Percentiles rank a stretch among this genome's conserved stretches.
These are phyloP conservation scores for Diabrotica virgifera DNA, from an alignment of 1,140 invertebrate species.

Conservation along the genomic window DNA sequence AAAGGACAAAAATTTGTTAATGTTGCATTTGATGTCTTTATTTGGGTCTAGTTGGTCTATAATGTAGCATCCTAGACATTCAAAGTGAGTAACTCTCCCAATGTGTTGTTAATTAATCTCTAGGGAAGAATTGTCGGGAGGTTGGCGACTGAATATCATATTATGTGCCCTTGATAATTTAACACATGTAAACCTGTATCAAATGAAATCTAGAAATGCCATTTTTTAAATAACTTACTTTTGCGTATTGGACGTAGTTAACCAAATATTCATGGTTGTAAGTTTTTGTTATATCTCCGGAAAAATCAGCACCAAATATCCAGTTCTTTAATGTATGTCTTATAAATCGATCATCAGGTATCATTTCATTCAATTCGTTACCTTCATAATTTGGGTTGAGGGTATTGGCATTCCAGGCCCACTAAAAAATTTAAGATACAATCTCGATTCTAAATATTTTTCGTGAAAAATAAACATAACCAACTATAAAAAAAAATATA, in stretches of 20 bases:
- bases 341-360: conserved; percentile 85
- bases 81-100: too few species aligned
- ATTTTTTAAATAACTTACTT: conserved; percentile 4
- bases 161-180: too few species aligned
- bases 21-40: too few species aligned
- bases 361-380: conserved; percentile 68
- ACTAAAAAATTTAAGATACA: conserved; percentile 52
- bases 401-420: conserved; percentile 82
- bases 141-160: too few species aligned
- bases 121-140: too few species aligned
- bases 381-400: conserved; percentile 92
- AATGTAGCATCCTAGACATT: too few species aligned
- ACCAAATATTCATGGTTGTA: conserved; percentile 57
- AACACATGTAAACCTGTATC: not conserved
- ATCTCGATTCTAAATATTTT: too few species aligned
- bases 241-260: conserved; percentile 1
- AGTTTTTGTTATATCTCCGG: conserved; percentile 74
- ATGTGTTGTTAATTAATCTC: too few species aligned
- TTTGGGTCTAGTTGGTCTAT: too few species aligned
- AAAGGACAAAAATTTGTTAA: conserved; percentile 14
- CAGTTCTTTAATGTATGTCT: conserved; percentile 73
- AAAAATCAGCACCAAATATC: conserved; percentile 81
- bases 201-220: not conserved
- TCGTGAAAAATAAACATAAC: too few species aligned
- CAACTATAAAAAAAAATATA: too few species aligned